Evolutionary conservation across 1,140 invertebrate species (phyloP), one percentile per base, ranked within the genome.

Genomic region (Orchesella cincta): DNA sequence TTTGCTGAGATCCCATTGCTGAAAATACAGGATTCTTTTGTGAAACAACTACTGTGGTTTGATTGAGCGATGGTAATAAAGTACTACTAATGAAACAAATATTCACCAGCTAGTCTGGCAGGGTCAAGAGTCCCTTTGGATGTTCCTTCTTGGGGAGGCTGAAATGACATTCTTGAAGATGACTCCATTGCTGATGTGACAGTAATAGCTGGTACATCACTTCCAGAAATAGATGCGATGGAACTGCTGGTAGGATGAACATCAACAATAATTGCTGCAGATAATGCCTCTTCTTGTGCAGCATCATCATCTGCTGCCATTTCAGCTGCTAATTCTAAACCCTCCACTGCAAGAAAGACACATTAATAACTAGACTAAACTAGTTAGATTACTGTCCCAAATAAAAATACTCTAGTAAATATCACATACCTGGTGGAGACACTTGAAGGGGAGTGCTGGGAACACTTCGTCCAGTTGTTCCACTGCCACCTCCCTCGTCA

Each of bases 401-500:
- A 18, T 46, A 1, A n/a, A 52, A 73, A 75, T 35, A 3, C 39
- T 46, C 20, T 46, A 46, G 8, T 20, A 12, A 46, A 46, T 46
- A 46, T 12, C 8, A 46, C 20, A 67, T 77, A 81, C 78, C 87
- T 75, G 89, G 90, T 23, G 90, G 90, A 0, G 92, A 92, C 33
- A 91, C 89, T 84, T 93, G 91, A 39, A 91, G 86, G 18, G 93
- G 91, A 1, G 91, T 92, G 16, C 89, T 90, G 0, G 92, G 91
- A 16, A 92, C 91, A 84, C 90, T 92, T 62, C 91, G 85, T 16
- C 90, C 90, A 36, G 89, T 90, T 12, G 26, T 67, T 54, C 88
- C 87, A 73, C 71, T 73, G 23, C 34, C 39, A 31, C 26, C 83
- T 84, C 89, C 86, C 71, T 92, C 90, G 81, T 92, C 91, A 81